A percentile compares a stretch with the other conserved stretches of the same genome.
These are phyloP conservation scores for Peromyscus californicus DNA, from an alignment of 2,113 vertebrate genomes.

Conservation along the genomic window DNA sequence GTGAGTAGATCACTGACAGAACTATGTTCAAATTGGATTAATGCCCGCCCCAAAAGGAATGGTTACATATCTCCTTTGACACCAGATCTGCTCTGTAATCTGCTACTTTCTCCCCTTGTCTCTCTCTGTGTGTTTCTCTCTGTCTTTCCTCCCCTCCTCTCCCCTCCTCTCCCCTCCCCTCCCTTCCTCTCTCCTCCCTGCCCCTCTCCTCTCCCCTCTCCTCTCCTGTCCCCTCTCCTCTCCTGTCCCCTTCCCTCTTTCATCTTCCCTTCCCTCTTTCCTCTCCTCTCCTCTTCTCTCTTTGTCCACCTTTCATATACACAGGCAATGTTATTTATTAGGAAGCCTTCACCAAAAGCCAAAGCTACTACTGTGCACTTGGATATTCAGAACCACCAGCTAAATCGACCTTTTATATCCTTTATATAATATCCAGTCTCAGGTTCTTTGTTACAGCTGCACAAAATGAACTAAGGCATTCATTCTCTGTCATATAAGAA, in stretches of 20 bases:
- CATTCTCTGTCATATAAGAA: neutral
- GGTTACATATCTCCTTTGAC: neutral
- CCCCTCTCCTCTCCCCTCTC: too few relatives aligned
- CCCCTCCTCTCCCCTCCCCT: neutral
- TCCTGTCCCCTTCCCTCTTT: accelerated
- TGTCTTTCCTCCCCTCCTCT: neutral
- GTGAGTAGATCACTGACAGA: neutral
- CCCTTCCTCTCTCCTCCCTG: too few relatives aligned
- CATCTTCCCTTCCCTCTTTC: accelerated
- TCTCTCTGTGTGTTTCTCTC: neutral
- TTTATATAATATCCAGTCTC: neutral
- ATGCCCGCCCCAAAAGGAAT: too few relatives aligned
- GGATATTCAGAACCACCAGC: neutral
- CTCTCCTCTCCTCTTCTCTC: neutral
- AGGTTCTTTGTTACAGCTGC: neutral
- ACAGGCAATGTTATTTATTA: neutral
- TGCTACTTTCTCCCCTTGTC: neutral
- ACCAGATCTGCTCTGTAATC: neutral
- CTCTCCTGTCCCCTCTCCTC: too few relatives aligned
- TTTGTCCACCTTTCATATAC: neutral
- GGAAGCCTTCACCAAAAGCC: neutral
- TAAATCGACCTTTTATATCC: neutral
- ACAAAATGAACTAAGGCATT: neutral
- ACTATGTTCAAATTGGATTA: too few relatives aligned
- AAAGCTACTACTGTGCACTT: neutral